Conservation (phyloP, 37 sponge, comb jelly and placozoan genomes). For the Diacarnus erythraeanus region DNA sequence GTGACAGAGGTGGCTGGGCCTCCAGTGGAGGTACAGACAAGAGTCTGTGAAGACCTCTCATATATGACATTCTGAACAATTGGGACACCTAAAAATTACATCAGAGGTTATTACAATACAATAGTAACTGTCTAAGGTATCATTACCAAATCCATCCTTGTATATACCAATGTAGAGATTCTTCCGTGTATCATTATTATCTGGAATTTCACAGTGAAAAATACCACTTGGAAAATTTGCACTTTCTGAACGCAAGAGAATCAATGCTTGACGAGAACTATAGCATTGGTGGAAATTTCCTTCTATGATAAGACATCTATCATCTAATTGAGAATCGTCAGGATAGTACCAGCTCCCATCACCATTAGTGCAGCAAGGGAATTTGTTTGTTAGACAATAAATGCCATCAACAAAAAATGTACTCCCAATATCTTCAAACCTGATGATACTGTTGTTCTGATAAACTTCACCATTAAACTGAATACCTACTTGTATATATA, state of each 20-base stretch:
- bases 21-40: slow-evolving; percentile 25
- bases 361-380: not conserved
- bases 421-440: not conserved
- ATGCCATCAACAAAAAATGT: not conserved
- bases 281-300: too few relatives aligned
- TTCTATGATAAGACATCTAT: too few relatives aligned
- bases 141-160: too few relatives aligned
- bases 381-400: not conserved
- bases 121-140: not conserved
- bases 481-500: not conserved
- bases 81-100: too few relatives aligned
- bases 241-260: too few relatives aligned
- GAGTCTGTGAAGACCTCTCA: not conserved
- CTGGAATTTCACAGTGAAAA: slow-evolving; percentile 10
- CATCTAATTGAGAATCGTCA: too few relatives aligned
- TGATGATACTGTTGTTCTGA: not conserved
- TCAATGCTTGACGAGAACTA: too few relatives aligned
- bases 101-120: too few relatives aligned
- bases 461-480: not conserved
- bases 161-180: slow-evolving; percentile 12
- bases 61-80: too few relatives aligned
- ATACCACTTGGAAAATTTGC: not conserved
- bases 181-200: not conserved
- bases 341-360: slow-evolving; percentile 4
- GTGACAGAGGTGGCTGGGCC: slow-evolving; percentile 13